Base-by-base conservation (phyloP, 2,797 vertebrate genomes). In the Myotis daubentonii region DNA sequence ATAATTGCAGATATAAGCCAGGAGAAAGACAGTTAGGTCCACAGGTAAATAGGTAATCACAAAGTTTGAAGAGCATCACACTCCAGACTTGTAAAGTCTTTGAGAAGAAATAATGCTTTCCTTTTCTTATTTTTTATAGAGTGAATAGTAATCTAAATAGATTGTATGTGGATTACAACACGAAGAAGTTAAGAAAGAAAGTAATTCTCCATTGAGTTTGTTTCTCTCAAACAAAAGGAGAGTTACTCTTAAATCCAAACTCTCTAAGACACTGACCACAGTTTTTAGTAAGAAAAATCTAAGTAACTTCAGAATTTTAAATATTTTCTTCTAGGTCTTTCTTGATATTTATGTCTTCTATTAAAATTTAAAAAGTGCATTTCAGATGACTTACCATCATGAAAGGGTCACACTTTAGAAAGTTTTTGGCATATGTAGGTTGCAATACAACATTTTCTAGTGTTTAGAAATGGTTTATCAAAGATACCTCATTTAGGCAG, bases 111-210 rank as follows among this genome's bases (percentile, higher is more conserved):
- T 8, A 80, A 62, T 71, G 23, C 30, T 91, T 16, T 30, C 20
- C 74, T 70, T 94, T 70, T 78, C n/a, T 92, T 74, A 36, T 25
- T 8, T 89, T 95, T 92, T 80, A 90, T 16, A 86, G 81, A 30
- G 47, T 82, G 65, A 94, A 83, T 17, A 84, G 13, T 87, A 71
- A 78, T 53, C 44, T 76, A 84, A 55, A 65, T 65, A n/a, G 23
- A 47, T 78, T 76, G 3, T 55, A 53, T 44, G 41, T 88, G 25
- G 41, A 66, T 85, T 47, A 6, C 8, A 91, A 76, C 8, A 88
- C 20, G 66, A 66, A 79, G 66, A 13, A 57, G 25, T 49, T 96
- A 74, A 87, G 51, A 75, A 84, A 55, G 41, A 75, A 84, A 55
- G 41, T 38, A 78, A 87, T 91, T 87, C 16, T 38, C 25, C 72